phyloP scores from a whole-genome alignment of 2,888 invertebrate genomes.

The Pyrochroa serraticornis region DNA sequence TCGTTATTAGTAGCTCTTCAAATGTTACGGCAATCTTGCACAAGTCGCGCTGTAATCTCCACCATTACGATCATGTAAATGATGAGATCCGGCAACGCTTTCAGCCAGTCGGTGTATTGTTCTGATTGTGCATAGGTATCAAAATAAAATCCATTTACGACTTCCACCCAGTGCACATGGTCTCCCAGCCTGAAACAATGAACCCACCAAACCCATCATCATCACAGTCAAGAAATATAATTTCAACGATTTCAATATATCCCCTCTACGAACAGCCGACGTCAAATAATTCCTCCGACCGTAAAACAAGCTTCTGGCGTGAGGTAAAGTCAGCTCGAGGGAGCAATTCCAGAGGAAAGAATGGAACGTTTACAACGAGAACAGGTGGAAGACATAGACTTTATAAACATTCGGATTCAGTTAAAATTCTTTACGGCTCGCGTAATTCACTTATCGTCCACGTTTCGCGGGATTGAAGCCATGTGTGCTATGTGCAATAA shows the following conservation, averaged over 20 bases:
- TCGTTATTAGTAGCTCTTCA: conserved; percentile 12
- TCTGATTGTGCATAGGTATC: conserved; percentile 43
- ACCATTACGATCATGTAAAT: conserved; percentile 1
- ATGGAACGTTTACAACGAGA: conserved; percentile 38
- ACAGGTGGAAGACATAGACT: conserved; percentile 53
- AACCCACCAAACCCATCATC: background rate
- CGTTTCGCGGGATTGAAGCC: conserved; percentile 42
- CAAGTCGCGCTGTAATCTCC: too few relatives aligned
- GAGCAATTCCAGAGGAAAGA: conserved; percentile 34
- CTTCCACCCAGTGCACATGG: conserved; percentile 42
- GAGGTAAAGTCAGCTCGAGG: conserved; percentile 16
- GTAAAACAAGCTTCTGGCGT: conserved; percentile 1
- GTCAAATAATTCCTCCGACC: background rate
- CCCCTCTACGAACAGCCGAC: background rate
- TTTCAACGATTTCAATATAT: conserved; percentile 1
- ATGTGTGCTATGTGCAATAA: conserved; percentile 29
- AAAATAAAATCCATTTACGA: conserved; percentile 45
- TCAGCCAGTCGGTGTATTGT: conserved; percentile 28
- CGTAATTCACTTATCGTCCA: conserved; percentile 38
- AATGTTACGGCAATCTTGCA: too few relatives aligned
- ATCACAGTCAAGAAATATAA: background rate
- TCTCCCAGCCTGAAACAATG: conserved; percentile 2
- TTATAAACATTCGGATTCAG: conserved; percentile 52
- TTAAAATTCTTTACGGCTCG: conserved; percentile 50
- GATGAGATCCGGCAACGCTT: conserved; percentile 1